Evolutionary conservation across 2,797 vertebrate genomes (phyloP).

Genomic region (Eurystomus glaucurus): DNA sequence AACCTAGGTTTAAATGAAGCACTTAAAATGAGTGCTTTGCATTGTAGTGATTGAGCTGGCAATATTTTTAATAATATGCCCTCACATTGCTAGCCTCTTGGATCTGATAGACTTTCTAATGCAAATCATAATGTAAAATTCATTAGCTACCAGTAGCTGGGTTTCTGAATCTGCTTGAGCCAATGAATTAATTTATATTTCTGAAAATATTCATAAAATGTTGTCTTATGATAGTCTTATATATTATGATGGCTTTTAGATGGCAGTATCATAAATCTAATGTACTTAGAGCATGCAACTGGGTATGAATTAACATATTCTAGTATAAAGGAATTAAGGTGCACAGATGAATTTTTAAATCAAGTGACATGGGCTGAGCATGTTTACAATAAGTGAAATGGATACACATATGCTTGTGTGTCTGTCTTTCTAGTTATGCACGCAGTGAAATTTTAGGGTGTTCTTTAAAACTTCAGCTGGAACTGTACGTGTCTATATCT

Average conservation of each 20-base stretch:
- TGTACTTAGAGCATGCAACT: background rate
- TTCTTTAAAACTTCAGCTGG: background rate
- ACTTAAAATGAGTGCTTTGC: background rate
- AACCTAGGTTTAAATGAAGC: constrained; percentile 1
- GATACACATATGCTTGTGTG: background rate
- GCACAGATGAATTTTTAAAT: background rate
- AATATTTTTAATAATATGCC: background rate
- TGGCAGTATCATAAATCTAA: background rate
- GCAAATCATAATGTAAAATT: constrained; percentile 5
- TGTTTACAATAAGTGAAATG: background rate
- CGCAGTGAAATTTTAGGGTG: background rate
- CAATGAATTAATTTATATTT: constrained; percentile 5
- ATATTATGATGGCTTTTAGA: background rate
- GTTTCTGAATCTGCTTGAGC: background rate
- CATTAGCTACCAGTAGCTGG: background rate
- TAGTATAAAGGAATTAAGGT: background rate
- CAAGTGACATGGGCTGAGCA: background rate
- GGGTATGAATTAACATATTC: background rate
- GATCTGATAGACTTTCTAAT: constrained; percentile 16
- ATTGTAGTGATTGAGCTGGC: background rate
- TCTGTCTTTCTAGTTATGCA: background rate
- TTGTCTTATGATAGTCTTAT: background rate
- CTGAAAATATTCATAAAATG: constrained; percentile 10
- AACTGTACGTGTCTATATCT: background rate
- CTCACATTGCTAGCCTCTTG: background rate